Conservation (phyloP, 2,888 invertebrate species). For the Carcina quercana region DNA sequence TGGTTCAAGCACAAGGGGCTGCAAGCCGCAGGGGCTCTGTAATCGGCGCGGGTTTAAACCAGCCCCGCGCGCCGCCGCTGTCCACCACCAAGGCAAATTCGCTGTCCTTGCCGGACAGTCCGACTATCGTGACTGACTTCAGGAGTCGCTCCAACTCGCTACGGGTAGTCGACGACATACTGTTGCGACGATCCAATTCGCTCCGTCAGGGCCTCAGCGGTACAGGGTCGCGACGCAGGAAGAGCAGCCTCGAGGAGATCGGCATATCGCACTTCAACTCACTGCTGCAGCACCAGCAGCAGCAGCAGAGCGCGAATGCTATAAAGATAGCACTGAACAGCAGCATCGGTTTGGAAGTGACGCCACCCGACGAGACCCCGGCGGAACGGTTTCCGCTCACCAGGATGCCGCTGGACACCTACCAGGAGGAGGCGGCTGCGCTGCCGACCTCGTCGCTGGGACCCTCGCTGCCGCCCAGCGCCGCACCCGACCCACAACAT, state of each 20-base stretch:
- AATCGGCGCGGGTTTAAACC: constrained; percentile 77
- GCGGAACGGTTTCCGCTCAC: constrained; percentile 61
- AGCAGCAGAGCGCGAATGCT: constrained; percentile 78
- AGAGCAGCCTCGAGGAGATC: constrained; percentile 90
- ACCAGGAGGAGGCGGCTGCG: constrained; percentile 67
- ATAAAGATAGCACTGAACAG: constrained; percentile 91
- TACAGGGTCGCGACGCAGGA: constrained; percentile 79
- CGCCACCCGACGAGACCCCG: constrained; percentile 79
- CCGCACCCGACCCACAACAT: constrained; percentile 79
- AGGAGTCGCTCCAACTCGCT: constrained; percentile 90
- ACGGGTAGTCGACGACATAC: constrained; percentile 89
- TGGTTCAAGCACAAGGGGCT: constrained; percentile 69
- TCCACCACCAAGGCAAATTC: constrained; percentile 91
- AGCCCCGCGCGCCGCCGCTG: constrained; percentile 83
- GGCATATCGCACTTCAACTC: constrained; percentile 87
- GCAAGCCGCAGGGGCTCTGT: constrained; percentile 82
- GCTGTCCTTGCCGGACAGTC: constrained; percentile 90
- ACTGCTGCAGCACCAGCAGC: constrained; percentile 72
- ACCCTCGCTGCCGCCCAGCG: constrained; percentile 39
- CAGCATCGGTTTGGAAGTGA: constrained; percentile 88
- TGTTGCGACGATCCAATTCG: constrained; percentile 88
- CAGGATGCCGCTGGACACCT: constrained; percentile 44
- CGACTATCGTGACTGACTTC: constrained; percentile 85
- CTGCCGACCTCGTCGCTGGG: constrained; percentile 50
- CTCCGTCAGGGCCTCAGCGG: constrained; percentile 86